Base-by-base conservation (phyloP, 2,113 vertebrate genomes). In the Corydoras maculifer region DNA sequence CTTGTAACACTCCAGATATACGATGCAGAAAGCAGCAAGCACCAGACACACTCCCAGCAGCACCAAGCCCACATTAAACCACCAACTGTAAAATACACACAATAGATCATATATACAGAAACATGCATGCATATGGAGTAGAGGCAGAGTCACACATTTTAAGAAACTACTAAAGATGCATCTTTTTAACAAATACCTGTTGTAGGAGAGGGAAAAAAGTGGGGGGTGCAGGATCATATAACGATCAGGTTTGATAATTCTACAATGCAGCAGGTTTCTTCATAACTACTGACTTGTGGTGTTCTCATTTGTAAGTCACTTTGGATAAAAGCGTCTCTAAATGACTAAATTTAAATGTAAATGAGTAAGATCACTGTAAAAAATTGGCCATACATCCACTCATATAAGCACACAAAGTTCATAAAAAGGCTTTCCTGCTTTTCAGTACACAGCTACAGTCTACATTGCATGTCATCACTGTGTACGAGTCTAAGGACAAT, bases 1-100 rank as follows among this genome's bases (percentile, higher is more conserved):
- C 76, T 79, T 80, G 43, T 91, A 93, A 93, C 95, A 98, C 62
- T 98, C 97, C 67, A 98, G 91, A 73, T 97, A 99, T 2, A 96
- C 68, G 0, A 98, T 93, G 83, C 95, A 98, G 80, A 93, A 99
- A 12, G 84, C 81, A 0, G 94, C 95, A 60, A 97, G 73, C 1
- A 79, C 82, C 29, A 98, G 64, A 73, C 94, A 93, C 0, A 87
- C 29, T 0, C 80, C 79, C 71, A 98, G 68, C n/a, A 96, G 85
- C 55, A 82, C 76, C 14, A 88, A 32, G 0, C 93, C 94, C n/a
- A 84, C 80, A 48, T 84, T 80, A 78, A 99, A 92, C 95, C 95
- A 99, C 81, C 93, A 93, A 50, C 86, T 95, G 84, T 0, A 75
- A 80, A 68, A 78, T 50, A 65, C 25, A 71, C n/a, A 75, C 5